Evolutionary conservation across 2,113 vertebrate species (phyloP).

Genomic region (Cryptotis parvus): DNA sequence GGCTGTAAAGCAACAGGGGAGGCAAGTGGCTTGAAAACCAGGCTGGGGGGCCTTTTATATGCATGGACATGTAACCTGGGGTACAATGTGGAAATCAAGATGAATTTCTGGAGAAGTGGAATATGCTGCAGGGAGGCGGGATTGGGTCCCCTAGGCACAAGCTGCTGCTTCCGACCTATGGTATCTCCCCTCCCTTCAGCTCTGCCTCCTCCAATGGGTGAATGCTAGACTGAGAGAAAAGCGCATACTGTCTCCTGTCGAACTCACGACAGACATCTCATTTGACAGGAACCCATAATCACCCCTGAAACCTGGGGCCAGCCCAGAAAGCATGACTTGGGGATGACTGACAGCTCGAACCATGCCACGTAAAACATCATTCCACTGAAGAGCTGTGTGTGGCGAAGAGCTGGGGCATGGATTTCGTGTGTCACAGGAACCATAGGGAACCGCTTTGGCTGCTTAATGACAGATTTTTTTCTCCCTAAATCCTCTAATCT

Average conservation of each 20-base stretch:
- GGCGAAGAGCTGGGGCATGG: slow-evolving; percentile 45
- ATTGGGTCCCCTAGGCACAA: slow-evolving; percentile 34
- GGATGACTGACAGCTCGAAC: slow-evolving; percentile 75
- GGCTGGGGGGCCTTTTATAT: neutral
- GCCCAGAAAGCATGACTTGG: slow-evolving; percentile 58
- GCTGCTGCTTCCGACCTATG: neutral
- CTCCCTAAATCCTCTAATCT: slow-evolving; percentile 35
- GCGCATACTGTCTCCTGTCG: slow-evolving; percentile 64
- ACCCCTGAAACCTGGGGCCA: slow-evolving; percentile 54
- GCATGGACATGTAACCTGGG: slow-evolving; percentile 30
- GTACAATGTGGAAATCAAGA: slow-evolving; percentile 72
- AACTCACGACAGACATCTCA: slow-evolving; percentile 70
- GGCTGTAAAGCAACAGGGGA: slow-evolving; percentile 57
- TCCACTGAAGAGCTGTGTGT: slow-evolving; percentile 62
- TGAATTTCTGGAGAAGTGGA: slow-evolving; percentile 48
- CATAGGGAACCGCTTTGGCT: slow-evolving; percentile 10
- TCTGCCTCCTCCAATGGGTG: neutral
- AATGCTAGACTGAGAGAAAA: slow-evolving; percentile 51
- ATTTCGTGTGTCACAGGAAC: slow-evolving; percentile 41
- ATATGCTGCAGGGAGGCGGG: slow-evolving; percentile 26
- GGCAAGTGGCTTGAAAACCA: slow-evolving; percentile 44
- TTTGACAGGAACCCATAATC: slow-evolving; percentile 78
- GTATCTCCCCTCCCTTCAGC: slow-evolving; percentile 33
- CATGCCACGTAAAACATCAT: slow-evolving; percentile 65
- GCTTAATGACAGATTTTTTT: neutral